phyloP scores from a whole-genome alignment of 2,888 invertebrate genomes.

The Calameuta idolon region DNA sequence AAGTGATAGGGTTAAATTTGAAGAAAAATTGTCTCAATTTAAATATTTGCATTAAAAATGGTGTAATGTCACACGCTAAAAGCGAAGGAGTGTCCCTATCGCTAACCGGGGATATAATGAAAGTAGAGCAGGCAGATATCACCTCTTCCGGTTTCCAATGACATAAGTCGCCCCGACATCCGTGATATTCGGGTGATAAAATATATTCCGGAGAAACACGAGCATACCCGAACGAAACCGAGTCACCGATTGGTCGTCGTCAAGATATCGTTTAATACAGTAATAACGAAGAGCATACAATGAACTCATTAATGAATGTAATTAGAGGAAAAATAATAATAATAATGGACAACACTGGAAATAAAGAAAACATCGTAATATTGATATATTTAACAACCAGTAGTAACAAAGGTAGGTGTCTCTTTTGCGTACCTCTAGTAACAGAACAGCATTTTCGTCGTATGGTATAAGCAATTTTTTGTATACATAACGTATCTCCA shows the following conservation, averaged over 20 bases:
- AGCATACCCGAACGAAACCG: not conserved
- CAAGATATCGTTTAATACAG: too few species aligned
- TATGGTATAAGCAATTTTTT: conserved; percentile 32
- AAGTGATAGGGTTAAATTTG: not conserved
- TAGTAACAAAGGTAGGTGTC: conserved; percentile 60
- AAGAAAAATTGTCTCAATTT: not conserved
- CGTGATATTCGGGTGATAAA: not conserved
- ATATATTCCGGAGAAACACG: not conserved
- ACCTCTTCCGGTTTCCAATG: conserved; percentile 4
- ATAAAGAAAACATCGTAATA: conserved; percentile 33
- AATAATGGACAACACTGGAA: not conserved
- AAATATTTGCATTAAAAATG: not conserved
- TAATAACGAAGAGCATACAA: not conserved
- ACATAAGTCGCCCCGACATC: not conserved
- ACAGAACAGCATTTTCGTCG: conserved; percentile 42
- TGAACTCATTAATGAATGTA: not conserved
- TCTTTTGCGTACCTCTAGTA: conserved; percentile 51
- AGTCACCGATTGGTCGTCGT: too few species aligned
- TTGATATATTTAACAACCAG: conserved; percentile 59
- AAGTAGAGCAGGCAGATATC: not conserved
- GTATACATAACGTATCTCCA: conserved; percentile 35
- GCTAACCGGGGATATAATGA: not conserved
- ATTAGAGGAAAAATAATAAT: not conserved
- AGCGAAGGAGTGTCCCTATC: not conserved
- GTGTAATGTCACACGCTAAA: not conserved